Evolutionary conservation across 2,888 invertebrate genomes (phyloP).

Genomic region (Lydus trimaculatus): DNA sequence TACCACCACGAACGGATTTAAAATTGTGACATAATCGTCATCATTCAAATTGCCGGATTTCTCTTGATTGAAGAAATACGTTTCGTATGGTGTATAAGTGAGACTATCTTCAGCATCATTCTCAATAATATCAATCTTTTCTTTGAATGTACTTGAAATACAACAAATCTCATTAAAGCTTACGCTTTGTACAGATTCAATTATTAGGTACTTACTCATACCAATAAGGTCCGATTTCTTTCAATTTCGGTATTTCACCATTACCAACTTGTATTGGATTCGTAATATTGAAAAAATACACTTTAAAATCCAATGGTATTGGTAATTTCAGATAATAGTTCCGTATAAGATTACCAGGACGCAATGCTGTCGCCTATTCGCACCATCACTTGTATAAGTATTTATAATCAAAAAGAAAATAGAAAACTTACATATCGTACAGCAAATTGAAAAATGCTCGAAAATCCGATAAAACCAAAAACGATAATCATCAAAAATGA

Average conservation of each 20-base stretch:
- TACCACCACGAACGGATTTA: slow-evolving; percentile 77
- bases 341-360: slow-evolving; percentile 73
- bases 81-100: slow-evolving; percentile 72
- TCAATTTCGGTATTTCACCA: slow-evolving; percentile 71
- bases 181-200: not conserved
- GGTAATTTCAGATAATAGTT: slow-evolving; percentile 77
- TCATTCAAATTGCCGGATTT: slow-evolving; percentile 75
- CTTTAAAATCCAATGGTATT: slow-evolving; percentile 73
- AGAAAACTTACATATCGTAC: slow-evolving; percentile 46
- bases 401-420: not conserved
- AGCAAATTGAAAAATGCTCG: slow-evolving; percentile 37
- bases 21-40: slow-evolving; percentile 73
- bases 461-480: slow-evolving; percentile 18
- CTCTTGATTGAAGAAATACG: slow-evolving; percentile 73
- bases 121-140: slow-evolving; percentile 78
- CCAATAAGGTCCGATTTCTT: slow-evolving; percentile 78
- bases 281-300: slow-evolving; percentile 79
- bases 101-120: slow-evolving; percentile 77
- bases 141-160: slow-evolving; percentile 76
- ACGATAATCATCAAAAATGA: slow-evolving; percentile 5
- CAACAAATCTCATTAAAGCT: not conserved
- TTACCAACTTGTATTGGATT: slow-evolving; percentile 72
- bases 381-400: slow-evolving; percentile 24
- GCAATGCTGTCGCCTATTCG: slow-evolving; percentile 72
- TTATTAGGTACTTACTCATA: slow-evolving; percentile 70